Percentiles rank a stretch among this genome's conserved stretches.
These are phyloP conservation scores for Pseudonaja textilis DNA, from an alignment of 2,113 vertebrate genomes.

Conservation along the genomic window DNA sequence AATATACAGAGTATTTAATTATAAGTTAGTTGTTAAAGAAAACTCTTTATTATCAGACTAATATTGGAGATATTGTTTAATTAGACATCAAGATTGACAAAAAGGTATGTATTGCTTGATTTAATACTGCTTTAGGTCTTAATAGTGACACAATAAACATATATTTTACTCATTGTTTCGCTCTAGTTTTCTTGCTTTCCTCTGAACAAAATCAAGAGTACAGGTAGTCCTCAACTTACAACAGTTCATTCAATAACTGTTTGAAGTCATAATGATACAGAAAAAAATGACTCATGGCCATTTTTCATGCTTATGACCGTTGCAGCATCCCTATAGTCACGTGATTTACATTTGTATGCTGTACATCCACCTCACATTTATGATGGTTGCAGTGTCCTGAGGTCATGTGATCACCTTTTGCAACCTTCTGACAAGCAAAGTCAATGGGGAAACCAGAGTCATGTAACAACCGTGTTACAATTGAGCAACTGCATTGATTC, in stretches of 20 bases:
- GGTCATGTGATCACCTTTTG: not conserved
- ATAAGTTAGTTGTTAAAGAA: conserved; percentile 19
- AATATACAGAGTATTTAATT: not conserved
- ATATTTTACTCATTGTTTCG: conserved; percentile 58
- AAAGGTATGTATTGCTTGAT: conserved; percentile 43
- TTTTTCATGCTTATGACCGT: not conserved
- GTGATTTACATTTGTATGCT: not conserved
- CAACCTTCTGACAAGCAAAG: not conserved
- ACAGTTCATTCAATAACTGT: not conserved
- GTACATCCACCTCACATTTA: not conserved
- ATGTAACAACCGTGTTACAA: not conserved
- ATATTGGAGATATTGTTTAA: conserved; percentile 16
- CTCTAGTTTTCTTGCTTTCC: conserved; percentile 45
- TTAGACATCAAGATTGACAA: conserved; percentile 39
- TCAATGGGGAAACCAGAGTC: not conserved
- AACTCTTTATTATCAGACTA: not conserved
- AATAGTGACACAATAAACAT: conserved; percentile 51
- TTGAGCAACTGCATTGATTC: not conserved
- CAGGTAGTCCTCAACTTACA: not conserved
- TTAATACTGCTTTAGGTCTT: conserved; percentile 35
- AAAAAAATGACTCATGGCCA: not conserved
- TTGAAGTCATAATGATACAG: not conserved
- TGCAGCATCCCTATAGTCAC: not conserved
- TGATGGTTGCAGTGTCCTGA: not conserved
- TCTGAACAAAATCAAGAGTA: conserved; percentile 60